Percentiles rank a stretch among this genome's conserved stretches.
Evolutionary conservation across 2,797 vertebrate species (phyloP).

Genomic region (Falco berigora): DNA sequence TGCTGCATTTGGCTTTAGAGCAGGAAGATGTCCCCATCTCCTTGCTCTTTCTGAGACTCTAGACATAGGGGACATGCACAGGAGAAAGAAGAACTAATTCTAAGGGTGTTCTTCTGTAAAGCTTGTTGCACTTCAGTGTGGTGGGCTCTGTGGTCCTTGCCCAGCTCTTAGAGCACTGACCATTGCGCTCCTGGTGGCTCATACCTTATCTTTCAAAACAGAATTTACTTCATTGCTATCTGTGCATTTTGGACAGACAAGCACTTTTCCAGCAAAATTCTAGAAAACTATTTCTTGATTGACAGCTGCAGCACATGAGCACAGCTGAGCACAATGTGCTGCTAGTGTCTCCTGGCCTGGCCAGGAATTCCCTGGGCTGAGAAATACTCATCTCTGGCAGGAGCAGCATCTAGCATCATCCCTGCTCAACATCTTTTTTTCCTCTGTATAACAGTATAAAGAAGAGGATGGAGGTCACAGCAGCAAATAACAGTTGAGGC

Average conservation of each 20-base stretch:
- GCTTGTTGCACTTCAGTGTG: not conserved
- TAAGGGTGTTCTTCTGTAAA: not conserved
- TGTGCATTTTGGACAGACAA: not conserved
- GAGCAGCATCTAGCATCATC: not conserved
- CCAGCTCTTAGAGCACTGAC: not conserved
- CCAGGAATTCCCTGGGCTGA: not conserved
- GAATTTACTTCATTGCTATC: not conserved
- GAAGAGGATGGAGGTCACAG: not conserved
- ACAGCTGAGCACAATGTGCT: accelerated
- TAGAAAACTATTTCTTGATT: not conserved
- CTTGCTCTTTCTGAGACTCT: not conserved
- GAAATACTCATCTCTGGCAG: not conserved
- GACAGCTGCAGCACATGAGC: not conserved
- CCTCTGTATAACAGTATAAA: not conserved
- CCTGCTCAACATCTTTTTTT: not conserved
- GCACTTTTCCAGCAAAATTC: not conserved
- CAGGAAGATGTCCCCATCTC: not conserved
- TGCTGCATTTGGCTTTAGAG: not conserved
- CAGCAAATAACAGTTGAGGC: not conserved
- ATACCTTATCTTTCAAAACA: not conserved
- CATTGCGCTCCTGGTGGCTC: not conserved
- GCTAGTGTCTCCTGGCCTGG: not conserved
- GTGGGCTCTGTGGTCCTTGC: not conserved
- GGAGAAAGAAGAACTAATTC: not conserved
- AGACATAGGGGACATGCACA: not conserved